Base-by-base conservation (phyloP, 2,797 vertebrate species). In the Oophaga sylvatica region DNA sequence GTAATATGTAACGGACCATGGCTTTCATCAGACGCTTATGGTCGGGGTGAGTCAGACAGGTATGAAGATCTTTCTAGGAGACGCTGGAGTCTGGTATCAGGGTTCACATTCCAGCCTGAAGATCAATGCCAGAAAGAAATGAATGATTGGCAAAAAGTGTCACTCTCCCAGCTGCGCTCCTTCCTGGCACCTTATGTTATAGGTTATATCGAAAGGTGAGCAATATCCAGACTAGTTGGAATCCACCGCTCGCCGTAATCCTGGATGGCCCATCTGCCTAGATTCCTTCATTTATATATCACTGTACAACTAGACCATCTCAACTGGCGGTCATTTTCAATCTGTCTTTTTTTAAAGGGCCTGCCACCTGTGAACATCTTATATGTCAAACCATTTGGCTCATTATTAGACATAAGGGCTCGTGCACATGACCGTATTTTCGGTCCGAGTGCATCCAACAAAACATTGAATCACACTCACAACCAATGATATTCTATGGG, bases 41-140 rank as follows among this genome's bases (percentile, higher is more conserved):
- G 3, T 80, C 11, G 17, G 56, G 80, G 63, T 53, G 80, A 68
- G n/a, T 29, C 45, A 29, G 45, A 31, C 63, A 70, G n/a, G 26
- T 82, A 29, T 19, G 16, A 68, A 26, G 53, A 15, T 22, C 60
- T 45, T 80, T 63, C 59, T 63, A 13, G 19, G 26, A 80, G 29
- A 20, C 10, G 29, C 4, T 15, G 19, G 56, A 79, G 29, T 15
- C 31, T 2, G 15, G 63, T 68, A 82, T 82, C 80, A 82, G n/a
- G 70, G 63, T 82, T 68, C 80, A 82, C 80, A 82, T 82, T 82
- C 63, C 80, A 53, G 80, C 45, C 45, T 63, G 80, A 16, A 26
- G 45, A 77, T 15, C 45, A 26, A 16, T 77, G 75, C 75, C 75
- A 77, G 16, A 75, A 77, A 26, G 8, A 77, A 1, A 77, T 77